phyloP scores from a whole-genome alignment of 2,113 vertebrate genomes.

The Platysteira castanea region DNA sequence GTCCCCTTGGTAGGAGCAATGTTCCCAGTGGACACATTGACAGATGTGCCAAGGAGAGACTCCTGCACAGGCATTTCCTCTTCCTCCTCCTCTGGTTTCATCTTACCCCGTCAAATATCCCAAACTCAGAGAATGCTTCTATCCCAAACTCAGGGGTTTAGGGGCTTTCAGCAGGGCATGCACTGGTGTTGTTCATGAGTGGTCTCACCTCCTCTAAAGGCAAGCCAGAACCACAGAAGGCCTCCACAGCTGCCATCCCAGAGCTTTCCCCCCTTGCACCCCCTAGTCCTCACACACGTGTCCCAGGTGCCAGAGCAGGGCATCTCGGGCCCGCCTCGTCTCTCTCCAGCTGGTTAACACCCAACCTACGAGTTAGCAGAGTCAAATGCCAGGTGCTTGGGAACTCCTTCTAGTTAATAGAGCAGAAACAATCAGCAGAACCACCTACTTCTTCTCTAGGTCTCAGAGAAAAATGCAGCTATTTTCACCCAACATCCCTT shows the following conservation, averaged over 20 bases:
- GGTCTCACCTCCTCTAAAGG: neutral
- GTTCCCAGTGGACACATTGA: neutral
- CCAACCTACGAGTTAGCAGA: neutral
- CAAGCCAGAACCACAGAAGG: neutral
- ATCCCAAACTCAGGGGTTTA: neutral
- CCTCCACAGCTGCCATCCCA: neutral
- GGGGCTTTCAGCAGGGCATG: neutral
- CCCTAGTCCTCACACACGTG: neutral
- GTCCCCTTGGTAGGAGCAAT: neutral
- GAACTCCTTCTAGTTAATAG: neutral
- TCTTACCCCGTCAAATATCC: neutral
- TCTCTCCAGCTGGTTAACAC: neutral
- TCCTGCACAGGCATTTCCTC: neutral
- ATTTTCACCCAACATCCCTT: neutral
- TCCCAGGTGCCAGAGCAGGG: neutral
- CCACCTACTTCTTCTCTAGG: neutral
- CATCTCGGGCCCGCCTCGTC: neutral
- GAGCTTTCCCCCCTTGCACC: neutral
- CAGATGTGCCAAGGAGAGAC: neutral
- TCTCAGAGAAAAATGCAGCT: neutral
- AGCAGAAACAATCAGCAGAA: slow-evolving; percentile 24
- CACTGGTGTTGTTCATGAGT: neutral
- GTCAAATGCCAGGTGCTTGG: neutral
- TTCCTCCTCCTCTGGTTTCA: neutral
- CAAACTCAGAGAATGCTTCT: neutral